These are phyloP conservation scores for Eupeodes latifasciatus DNA, from an alignment of 2,888 invertebrate genomes.

Conservation along the genomic window DNA sequence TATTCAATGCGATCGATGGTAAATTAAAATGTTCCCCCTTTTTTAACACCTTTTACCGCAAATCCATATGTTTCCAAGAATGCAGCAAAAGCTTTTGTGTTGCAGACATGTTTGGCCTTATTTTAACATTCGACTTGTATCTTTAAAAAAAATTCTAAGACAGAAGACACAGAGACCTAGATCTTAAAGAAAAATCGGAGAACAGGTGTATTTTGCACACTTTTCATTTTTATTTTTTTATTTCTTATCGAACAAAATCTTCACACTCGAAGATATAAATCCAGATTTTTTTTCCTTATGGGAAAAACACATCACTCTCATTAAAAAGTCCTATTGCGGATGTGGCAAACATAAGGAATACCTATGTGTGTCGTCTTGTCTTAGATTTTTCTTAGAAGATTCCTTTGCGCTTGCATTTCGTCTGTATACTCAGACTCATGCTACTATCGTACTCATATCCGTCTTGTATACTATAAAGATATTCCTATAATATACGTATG, in stretches of 20 bases:
- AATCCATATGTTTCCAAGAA: no score
- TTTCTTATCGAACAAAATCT: constrained; percentile 42
- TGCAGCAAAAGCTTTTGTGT: no score
- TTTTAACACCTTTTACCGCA: no score
- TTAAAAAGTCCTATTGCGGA: constrained; percentile 59
- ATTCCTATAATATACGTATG: background rate
- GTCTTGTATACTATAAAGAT: background rate
- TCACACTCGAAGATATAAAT: background rate
- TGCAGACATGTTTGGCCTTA: background rate
- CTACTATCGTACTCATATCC: background rate
- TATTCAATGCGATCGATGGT: no score
- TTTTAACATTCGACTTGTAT: background rate
- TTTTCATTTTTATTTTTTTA: background rate
- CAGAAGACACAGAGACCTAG: constrained; percentile 50
- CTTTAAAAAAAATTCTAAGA: background rate
- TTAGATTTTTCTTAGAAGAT: constrained; percentile 27
- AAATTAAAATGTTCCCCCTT: no score
- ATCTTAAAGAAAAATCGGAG: background rate
- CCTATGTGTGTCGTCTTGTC: constrained; percentile 7
- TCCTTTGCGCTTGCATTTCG: background rate
- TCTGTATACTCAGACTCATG: background rate
- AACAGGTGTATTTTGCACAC: constrained; percentile 20
- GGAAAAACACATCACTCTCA: constrained; percentile 41
- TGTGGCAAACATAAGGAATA: constrained; percentile 61
- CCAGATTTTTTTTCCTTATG: background rate